Percentiles rank a stretch among this genome's conserved stretches.
These are phyloP conservation scores for Buphagus erythrorhynchus DNA, from an alignment of 2,797 vertebrate genomes.

Conservation along the genomic window DNA sequence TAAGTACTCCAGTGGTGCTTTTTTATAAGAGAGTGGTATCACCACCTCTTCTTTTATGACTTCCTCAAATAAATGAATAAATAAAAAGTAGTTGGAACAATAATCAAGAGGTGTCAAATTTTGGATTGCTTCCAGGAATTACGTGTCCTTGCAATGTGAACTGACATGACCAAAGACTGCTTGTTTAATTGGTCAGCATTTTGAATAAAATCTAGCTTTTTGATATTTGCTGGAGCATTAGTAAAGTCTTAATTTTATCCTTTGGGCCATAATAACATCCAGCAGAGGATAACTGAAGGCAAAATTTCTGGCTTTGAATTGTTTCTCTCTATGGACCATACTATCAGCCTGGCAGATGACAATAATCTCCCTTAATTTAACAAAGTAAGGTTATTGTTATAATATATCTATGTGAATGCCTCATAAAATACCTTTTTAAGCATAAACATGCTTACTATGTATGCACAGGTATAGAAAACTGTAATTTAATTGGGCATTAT, in stretches of 20 bases:
- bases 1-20: background rate
- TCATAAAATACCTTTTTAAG: background rate
- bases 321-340: background rate
- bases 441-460: background rate
- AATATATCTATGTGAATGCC: background rate
- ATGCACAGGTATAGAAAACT: background rate
- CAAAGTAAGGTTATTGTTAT: background rate
- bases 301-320: background rate
- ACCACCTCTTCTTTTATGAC: background rate
- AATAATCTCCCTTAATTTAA: background rate
- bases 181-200: background rate
- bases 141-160: background rate
- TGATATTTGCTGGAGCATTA: background rate
- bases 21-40: background rate
- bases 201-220: background rate
- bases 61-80: background rate
- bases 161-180: background rate
- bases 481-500: background rate
- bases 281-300: background rate
- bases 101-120: background rate
- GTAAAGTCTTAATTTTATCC: background rate
- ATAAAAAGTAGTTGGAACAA: background rate
- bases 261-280: background rate
- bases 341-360: background rate
- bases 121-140: background rate